phyloP scores from a whole-genome alignment of 2,797 vertebrate genomes.

The Stomatorhinus walkeri region DNA sequence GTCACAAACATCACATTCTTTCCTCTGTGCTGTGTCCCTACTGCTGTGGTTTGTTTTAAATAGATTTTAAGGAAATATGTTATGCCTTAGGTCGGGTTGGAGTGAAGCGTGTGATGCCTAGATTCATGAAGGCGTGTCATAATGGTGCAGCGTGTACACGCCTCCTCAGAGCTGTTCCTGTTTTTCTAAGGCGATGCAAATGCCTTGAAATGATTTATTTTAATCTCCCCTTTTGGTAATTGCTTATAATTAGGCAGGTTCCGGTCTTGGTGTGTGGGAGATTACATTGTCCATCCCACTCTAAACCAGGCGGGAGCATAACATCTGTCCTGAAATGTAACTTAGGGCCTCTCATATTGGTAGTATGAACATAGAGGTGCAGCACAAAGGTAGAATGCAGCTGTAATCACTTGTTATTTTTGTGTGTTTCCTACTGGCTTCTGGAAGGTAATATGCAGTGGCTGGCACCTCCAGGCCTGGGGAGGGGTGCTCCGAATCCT shows the following conservation, averaged over 20 bases:
- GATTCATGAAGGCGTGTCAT: not conserved
- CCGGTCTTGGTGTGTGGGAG: slow-evolving; percentile 11
- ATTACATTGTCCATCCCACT: not conserved
- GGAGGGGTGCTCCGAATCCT: not conserved
- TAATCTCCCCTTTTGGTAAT: not conserved
- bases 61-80: not conserved
- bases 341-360: not conserved
- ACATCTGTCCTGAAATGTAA: not conserved
- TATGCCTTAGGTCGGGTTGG: not conserved
- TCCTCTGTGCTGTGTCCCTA: not conserved
- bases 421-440: not conserved
- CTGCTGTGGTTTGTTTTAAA: not conserved
- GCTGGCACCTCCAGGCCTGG: not conserved
- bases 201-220: not conserved
- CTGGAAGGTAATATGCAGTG: not conserved
- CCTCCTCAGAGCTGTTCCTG: not conserved
- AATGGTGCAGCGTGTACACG: not conserved
- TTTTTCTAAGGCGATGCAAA: not conserved
- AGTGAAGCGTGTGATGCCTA: not conserved
- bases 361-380: not conserved
- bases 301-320: not conserved
- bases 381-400: not conserved
- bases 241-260: not conserved
- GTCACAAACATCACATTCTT: not conserved
- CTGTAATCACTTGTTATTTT: not conserved